Evolutionary conservation across 2,797 vertebrate genomes (phyloP).

Genomic region (Erithacus rubecula): DNA sequence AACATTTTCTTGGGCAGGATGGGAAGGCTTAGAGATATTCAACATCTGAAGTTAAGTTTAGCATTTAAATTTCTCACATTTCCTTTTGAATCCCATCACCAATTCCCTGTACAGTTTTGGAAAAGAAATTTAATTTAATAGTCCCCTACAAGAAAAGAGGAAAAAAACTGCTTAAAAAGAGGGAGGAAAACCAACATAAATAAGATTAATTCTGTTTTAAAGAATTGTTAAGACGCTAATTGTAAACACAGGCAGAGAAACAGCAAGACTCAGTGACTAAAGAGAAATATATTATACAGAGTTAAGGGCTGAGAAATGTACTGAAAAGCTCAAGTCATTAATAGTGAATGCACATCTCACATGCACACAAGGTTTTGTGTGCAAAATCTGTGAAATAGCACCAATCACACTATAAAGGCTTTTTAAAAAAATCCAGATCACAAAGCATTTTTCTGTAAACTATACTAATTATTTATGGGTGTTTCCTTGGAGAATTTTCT

Average conservation of each 20-base stretch:
- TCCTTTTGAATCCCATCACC: neutral
- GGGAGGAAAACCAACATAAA: fast-evolving
- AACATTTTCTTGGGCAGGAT: neutral
- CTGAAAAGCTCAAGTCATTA: neutral
- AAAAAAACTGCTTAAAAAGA: neutral
- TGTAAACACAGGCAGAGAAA: neutral
- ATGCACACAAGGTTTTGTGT: neutral
- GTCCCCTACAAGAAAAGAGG: neutral
- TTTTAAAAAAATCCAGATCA: neutral
- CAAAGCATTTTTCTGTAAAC: neutral
- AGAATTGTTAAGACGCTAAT: neutral
- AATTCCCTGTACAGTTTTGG: neutral
- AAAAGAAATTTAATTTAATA: neutral
- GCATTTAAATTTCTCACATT: neutral
- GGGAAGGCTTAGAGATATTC: neutral
- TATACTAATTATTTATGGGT: neutral
- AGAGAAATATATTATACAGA: neutral
- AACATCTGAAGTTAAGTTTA: neutral
- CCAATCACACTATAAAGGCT: neutral
- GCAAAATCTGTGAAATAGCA: neutral
- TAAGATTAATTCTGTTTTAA: neutral
- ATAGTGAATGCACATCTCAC: neutral
- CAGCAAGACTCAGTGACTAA: neutral
- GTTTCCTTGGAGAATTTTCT: neutral
- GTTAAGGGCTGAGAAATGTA: neutral